Evolutionary conservation across 2,888 invertebrate genomes (phyloP).

Genomic region (Trachelus tabidus): DNA sequence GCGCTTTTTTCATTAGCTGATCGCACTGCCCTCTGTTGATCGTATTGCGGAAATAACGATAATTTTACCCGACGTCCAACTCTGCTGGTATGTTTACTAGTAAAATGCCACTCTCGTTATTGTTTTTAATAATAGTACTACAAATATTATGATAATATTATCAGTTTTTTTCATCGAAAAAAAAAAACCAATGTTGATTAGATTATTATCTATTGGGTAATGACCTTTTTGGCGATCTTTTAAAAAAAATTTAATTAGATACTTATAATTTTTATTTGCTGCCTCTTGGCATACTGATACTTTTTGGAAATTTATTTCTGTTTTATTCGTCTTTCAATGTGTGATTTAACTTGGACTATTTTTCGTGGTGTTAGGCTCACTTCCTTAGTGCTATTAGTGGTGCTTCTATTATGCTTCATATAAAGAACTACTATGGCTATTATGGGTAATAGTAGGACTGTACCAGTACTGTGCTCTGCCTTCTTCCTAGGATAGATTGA

Average conservation of each 20-base stretch:
- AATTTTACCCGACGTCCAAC: neutral
- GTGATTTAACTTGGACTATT: neutral
- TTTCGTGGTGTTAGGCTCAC: neutral
- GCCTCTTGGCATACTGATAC: neutral
- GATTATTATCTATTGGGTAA: neutral
- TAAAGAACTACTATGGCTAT: neutral
- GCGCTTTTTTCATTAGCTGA: conserved; percentile 17
- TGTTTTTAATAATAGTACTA: neutral
- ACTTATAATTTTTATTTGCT: neutral
- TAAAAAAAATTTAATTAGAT: neutral
- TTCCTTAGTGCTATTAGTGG: neutral
- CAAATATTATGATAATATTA: neutral
- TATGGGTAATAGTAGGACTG: neutral
- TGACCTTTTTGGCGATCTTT: neutral
- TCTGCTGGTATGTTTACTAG: neutral
- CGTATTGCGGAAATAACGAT: neutral
- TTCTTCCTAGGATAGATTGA: neutral
- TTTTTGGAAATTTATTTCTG: neutral
- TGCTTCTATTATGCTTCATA: neutral
- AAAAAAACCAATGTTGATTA: neutral
- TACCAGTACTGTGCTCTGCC: neutral
- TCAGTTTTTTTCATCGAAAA: neutral
- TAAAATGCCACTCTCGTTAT: neutral
- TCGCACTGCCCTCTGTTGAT: neutral
- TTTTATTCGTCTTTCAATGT: neutral